Evolutionary conservation across 2,113 vertebrate species (phyloP).

Genomic region (Smithornis capensis): DNA sequence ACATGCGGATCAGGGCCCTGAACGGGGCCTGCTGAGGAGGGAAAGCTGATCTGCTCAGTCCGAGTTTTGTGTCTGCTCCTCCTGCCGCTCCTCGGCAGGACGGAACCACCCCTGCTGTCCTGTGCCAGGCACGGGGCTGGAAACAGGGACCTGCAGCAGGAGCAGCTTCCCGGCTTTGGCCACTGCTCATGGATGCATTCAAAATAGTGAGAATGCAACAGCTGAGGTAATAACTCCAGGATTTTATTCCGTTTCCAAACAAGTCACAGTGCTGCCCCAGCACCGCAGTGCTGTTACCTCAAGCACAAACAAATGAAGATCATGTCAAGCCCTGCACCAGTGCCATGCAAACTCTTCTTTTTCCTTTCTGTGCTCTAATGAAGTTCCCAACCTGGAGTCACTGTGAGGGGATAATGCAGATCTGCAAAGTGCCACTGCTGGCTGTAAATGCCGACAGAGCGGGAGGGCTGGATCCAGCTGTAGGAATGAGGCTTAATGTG

Average conservation of each 20-base stretch:
- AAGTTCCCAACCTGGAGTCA: background rate
- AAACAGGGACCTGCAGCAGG: background rate
- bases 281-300: background rate
- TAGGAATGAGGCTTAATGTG: background rate
- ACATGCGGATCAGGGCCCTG: accelerated
- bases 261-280: background rate
- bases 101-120: background rate
- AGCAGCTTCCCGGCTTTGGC: background rate
- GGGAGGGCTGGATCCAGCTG: background rate
- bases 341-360: background rate
- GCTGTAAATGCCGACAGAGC: background rate
- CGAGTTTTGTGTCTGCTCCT: background rate
- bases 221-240: background rate
- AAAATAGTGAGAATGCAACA: background rate
- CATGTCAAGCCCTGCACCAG: accelerated
- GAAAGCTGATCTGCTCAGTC: background rate
- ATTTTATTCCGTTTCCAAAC: background rate
- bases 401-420: background rate
- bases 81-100: background rate
- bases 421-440: background rate
- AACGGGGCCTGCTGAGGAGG: background rate
- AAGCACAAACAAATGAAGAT: background rate
- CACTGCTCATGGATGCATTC: background rate
- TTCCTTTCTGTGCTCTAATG: background rate
- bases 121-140: background rate